Conservation (phyloP, 2,888 invertebrate genomes). For the Acanthoscelides obtectus region DNA sequence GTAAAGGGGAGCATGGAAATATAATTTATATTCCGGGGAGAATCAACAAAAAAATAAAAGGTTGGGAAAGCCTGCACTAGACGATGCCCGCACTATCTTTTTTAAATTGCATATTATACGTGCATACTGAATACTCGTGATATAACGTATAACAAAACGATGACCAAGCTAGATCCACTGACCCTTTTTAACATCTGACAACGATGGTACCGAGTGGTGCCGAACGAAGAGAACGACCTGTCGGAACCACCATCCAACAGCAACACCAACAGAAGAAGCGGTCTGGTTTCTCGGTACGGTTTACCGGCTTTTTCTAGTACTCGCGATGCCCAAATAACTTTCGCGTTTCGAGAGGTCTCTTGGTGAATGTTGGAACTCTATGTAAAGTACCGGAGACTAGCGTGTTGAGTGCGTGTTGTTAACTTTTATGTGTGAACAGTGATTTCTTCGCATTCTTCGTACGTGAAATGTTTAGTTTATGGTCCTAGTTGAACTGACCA, state of each 20-base stretch:
- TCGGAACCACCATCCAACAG: neutral
- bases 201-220: neutral
- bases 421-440: neutral
- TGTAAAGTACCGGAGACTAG: neutral
- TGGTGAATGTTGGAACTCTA: neutral
- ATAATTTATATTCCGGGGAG: no score
- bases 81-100: no score
- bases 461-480: neutral
- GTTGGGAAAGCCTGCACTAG: no score
- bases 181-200: neutral
- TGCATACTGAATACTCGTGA: no score
- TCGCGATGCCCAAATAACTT: neutral
- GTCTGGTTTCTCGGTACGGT: neutral
- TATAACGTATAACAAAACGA: no score
- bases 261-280: neutral
- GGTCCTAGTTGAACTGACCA: neutral
- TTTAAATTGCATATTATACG: no score
- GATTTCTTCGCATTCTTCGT: neutral
- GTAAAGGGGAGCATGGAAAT: no score
- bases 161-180: no score
- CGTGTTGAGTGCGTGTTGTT: neutral
- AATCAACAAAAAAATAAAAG: no score
- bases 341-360: neutral
- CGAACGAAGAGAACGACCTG: neutral
- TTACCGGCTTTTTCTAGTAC: neutral